Evolutionary conservation across 2,113 vertebrate species (phyloP).

Genomic region (Hippocampus zosterae): DNA sequence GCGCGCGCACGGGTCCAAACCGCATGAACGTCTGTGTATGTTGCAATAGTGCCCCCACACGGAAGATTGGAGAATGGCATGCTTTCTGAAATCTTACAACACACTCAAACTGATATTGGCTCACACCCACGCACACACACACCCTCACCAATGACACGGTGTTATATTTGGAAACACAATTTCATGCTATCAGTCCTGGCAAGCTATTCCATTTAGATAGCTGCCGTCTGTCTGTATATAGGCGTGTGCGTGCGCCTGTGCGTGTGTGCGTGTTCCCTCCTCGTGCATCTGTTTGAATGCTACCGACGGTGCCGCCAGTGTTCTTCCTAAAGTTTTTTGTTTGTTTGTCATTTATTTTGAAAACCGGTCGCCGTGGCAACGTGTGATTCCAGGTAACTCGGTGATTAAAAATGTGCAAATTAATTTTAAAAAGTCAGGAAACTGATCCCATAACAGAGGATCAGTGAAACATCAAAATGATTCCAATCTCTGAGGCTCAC

Average conservation of each 20-base stretch:
- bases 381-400: slow-evolving; percentile 50
- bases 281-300: slow-evolving; percentile 24
- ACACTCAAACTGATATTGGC: slow-evolving; percentile 17
- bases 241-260: slow-evolving; percentile 9
- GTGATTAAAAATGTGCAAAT: slow-evolving; percentile 68
- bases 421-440: slow-evolving; percentile 57
- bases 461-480: slow-evolving; percentile 48
- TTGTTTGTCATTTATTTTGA: slow-evolving; percentile 20
- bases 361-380: slow-evolving; percentile 57
- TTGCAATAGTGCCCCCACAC: slow-evolving; percentile 60
- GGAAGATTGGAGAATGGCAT: slow-evolving; percentile 25
- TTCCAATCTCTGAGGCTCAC: neutral
- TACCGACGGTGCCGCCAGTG: slow-evolving; percentile 12
- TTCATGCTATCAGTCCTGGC: slow-evolving; percentile 67
- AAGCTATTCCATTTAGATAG: slow-evolving; percentile 71
- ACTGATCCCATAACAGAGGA: slow-evolving; percentile 62
- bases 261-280: slow-evolving; percentile 2
- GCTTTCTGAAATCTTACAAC: slow-evolving; percentile 8
- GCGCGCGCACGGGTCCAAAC: slow-evolving; percentile 18
- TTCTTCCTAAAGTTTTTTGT: neutral
- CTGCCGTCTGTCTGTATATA: slow-evolving; percentile 45
- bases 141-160: slow-evolving; percentile 62
- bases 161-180: slow-evolving; percentile 73
- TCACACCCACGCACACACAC: slow-evolving; percentile 8
- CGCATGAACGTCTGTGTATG: slow-evolving; percentile 29